Base-by-base conservation (phyloP, 2,113 vertebrate species). In the Odocoileus hemionus region DNA sequence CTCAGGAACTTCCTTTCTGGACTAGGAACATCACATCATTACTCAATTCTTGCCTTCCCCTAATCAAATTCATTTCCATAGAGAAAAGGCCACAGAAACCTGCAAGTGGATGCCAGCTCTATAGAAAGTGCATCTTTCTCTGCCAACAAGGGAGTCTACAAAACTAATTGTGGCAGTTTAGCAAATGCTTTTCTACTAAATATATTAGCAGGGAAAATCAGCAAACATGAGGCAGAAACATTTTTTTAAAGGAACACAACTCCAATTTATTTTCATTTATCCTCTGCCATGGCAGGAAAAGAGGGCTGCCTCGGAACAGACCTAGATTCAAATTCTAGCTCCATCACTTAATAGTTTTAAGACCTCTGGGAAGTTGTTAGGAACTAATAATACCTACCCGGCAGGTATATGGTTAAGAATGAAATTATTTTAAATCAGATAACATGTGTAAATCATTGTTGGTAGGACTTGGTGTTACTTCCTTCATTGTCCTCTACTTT, bases 261-360 rank as follows among this genome's bases (percentile, higher is more conserved):
- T 76, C 61, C 45, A 82, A 50, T 89, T 86, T 87, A 79, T 80
- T 84, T 80, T 86, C 33, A 80, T 86, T 86, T 76, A 57, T 64
- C 64, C 93, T 89, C 86, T 86, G 58, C 43, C n/a, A 91, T 79
- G 15, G 52, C 70, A 86, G 23, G 25, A 12, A 94, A 91, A 82
- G 11, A 87, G 45, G 45, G 61, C 12, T 43, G 30, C 39, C 61
- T 13, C 39, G 2, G 16, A 91, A 85, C 2, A 95, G 39, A 94
- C 83, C 5, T 61, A 91, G 19, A 95, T n/a, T 95, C 39, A 91
- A 86, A 95, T 70, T 91, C 64, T 86, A n/a, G 43, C 78, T 91
- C 55, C 14, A 92, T 39, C 45, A 36, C 17, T 85, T 74, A 88
- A 82, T 7, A 45, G 25, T 52, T 86, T 84, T 67, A 86, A 86